These are phyloP conservation scores for Cerceris ruficornis DNA, from an alignment of 2,888 invertebrate genomes.

Conservation along the genomic window DNA sequence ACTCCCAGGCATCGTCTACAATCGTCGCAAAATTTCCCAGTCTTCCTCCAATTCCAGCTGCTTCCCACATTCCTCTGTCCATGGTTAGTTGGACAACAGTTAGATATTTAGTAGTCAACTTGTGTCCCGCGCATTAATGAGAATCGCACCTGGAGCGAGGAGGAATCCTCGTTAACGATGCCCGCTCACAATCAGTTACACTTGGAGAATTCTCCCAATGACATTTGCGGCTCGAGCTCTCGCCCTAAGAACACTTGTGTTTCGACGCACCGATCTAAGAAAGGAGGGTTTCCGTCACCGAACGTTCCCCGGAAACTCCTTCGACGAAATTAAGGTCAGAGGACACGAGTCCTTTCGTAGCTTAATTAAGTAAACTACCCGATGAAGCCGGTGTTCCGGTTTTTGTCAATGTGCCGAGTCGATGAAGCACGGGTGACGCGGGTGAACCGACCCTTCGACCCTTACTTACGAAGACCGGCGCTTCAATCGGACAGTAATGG, in stretches of 20 bases:
- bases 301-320: slow-evolving; percentile 44
- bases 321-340: slow-evolving; percentile 57
- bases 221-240: slow-evolving; percentile 44
- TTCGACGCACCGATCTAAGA: slow-evolving; percentile 56
- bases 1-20: no score
- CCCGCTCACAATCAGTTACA: slow-evolving; percentile 20
- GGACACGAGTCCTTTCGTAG: slow-evolving; percentile 33
- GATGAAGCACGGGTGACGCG: slow-evolving; percentile 34
- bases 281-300: slow-evolving; percentile 35
- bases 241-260: slow-evolving; percentile 38
- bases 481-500: slow-evolving; percentile 40
- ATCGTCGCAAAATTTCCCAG: no score
- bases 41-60: no score
- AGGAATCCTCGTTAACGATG: slow-evolving; percentile 42
- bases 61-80: not conserved
- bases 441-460: slow-evolving; percentile 21
- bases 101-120: not conserved
- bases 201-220: slow-evolving; percentile 30
- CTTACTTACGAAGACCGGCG: slow-evolving; percentile 1
- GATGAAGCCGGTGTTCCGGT: slow-evolving; percentile 31
- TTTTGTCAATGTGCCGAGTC: slow-evolving; percentile 35
- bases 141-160: slow-evolving; percentile 22
- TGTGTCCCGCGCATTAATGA: slow-evolving; percentile 23
- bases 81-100: slow-evolving; percentile 1
- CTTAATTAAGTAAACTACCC: slow-evolving; percentile 63